Conservation (phyloP, 2,888 invertebrate species). For the Exocentrus adspersus region DNA sequence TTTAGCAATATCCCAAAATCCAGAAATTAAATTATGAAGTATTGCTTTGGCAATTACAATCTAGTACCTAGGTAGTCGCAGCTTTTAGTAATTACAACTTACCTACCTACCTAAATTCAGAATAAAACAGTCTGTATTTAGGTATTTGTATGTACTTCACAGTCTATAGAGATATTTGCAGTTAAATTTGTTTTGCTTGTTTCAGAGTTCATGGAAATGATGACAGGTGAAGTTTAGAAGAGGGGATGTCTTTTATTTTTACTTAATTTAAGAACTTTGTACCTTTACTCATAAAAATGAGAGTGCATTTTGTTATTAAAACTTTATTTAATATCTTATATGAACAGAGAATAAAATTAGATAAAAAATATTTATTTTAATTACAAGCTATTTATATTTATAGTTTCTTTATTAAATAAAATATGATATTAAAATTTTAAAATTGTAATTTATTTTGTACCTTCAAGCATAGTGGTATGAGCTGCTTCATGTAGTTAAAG, state of each 20-base stretch:
- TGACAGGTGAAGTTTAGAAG: conserved; percentile 80
- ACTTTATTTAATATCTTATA: conserved; percentile 38
- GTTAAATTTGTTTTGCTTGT: conserved; percentile 60
- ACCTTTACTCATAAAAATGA: conserved; percentile 33
- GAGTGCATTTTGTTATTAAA: conserved; percentile 44
- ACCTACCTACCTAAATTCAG: too few relatives aligned
- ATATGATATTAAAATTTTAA: conserved; percentile 39
- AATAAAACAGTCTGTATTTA: too few relatives aligned
- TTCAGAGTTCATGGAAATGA: conserved; percentile 96
- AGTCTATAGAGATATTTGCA: too few relatives aligned
- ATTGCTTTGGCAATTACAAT: too few relatives aligned
- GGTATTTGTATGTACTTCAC: too few relatives aligned
- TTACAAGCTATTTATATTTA: conserved; percentile 45
- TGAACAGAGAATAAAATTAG: conserved; percentile 40
- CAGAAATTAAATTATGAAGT: too few relatives aligned
- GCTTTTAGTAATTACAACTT: too few relatives aligned
- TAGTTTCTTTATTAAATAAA: conserved; percentile 40
- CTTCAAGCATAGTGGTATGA: conserved; percentile 32
- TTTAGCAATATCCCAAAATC: too few relatives aligned
- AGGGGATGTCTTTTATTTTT: conserved; percentile 19
- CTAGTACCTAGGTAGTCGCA: too few relatives aligned
- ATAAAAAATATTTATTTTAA: conserved; percentile 47
- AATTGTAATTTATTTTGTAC: conserved; percentile 36
- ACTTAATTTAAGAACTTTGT: conserved; percentile 29
- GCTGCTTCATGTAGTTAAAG: conserved; percentile 4